A percentile compares a stretch with the other conserved stretches of the same genome.
Evolutionary conservation across 2,888 invertebrate genomes (phyloP).

Genomic region (Eubasilissa splendida): DNA sequence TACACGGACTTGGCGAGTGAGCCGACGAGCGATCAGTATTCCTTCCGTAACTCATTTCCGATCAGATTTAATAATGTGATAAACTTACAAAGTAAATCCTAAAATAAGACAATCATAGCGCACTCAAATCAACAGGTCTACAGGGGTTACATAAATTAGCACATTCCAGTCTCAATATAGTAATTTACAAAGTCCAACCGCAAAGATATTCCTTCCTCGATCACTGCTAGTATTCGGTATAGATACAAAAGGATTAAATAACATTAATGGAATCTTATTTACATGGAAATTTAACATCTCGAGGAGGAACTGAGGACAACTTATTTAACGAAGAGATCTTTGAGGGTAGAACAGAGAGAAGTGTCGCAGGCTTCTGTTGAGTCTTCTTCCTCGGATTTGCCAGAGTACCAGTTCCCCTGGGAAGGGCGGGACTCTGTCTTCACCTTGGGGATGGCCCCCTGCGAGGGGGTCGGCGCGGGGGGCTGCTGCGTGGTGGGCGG

Average conservation of each 20-base stretch:
- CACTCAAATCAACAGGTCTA: slow-evolving; percentile 1
- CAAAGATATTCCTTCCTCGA: slow-evolving; percentile 22
- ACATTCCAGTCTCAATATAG: slow-evolving; percentile 37
- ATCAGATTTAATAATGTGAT: neutral
- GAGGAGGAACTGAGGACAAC: slow-evolving; percentile 58
- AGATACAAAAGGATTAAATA: slow-evolving; percentile 4
- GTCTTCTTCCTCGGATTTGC: slow-evolving; percentile 79
- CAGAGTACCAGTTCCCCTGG: slow-evolving; percentile 75
- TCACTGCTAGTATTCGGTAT: slow-evolving; percentile 19
- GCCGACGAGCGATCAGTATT: too few relatives aligned
- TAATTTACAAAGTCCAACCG: slow-evolving; percentile 26
- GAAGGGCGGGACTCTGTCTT: slow-evolving; percentile 61
- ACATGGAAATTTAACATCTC: slow-evolving; percentile 60
- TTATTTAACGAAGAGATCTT: slow-evolving; percentile 90
- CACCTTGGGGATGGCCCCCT: slow-evolving; percentile 56
- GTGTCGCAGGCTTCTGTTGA: slow-evolving; percentile 83
- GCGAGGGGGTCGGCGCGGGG: slow-evolving; percentile 61
- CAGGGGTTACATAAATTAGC: slow-evolving; percentile 22
- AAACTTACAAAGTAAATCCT: neutral
- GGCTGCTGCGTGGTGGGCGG: slow-evolving; percentile 62
- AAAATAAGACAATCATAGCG: neutral
- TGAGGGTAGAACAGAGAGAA: slow-evolving; percentile 86
- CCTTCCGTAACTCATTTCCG: neutral
- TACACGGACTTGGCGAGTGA: too few relatives aligned
- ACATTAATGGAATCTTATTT: slow-evolving; percentile 32